Evolutionary conservation across 2,797 vertebrate genomes (phyloP).

Genomic region (Aselliscus stoliczkanus): DNA sequence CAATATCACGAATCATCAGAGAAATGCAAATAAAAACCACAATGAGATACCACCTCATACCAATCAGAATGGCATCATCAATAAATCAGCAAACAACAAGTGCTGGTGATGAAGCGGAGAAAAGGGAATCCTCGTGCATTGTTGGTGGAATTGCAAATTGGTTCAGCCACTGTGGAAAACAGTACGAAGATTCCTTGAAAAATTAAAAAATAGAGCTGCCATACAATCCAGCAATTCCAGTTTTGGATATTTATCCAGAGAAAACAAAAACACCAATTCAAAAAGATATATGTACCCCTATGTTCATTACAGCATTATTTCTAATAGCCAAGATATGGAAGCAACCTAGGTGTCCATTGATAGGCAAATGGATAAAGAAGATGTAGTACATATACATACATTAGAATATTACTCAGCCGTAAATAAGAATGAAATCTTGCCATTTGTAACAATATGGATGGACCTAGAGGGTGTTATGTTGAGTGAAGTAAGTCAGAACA

Average conservation of each 20-base stretch:
- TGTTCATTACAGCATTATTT: background rate
- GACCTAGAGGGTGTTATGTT: background rate
- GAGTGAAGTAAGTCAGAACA: background rate
- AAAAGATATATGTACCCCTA: background rate
- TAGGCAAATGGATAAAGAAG: background rate
- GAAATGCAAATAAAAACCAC: background rate
- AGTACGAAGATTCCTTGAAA: too few species aligned
- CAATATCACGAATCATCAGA: background rate
- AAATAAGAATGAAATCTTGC: background rate
- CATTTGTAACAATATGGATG: background rate
- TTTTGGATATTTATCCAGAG: background rate
- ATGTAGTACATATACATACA: too few species aligned
- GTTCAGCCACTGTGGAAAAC: too few species aligned
- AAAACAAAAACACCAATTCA: background rate
- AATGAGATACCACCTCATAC: background rate
- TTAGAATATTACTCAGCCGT: background rate
- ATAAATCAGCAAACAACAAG: background rate
- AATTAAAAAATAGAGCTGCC: too few species aligned
- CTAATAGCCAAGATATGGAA: background rate
- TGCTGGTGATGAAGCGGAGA: background rate
- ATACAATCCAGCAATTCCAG: background rate
- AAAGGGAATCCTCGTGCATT: background rate
- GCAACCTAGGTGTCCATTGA: background rate
- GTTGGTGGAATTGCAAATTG: too few species aligned
- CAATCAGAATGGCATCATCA: background rate